Conservation (phyloP, 2,113 vertebrate species). For the Eleginops maclovinus region DNA sequence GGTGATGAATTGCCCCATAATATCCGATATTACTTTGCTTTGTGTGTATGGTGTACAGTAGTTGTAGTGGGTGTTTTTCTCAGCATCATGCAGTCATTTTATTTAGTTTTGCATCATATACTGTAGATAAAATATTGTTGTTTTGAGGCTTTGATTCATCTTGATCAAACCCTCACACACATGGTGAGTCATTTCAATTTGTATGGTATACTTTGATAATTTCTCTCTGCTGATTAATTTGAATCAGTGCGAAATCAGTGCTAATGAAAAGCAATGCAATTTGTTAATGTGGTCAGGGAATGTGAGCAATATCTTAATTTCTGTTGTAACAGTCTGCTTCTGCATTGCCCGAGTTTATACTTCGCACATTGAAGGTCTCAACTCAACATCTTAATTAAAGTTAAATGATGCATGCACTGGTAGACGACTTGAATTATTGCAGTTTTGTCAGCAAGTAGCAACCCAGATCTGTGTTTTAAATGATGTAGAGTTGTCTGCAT, state of each 20-base stretch:
- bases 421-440: conserved; percentile 26
- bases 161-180: background rate
- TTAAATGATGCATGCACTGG: conserved; percentile 48
- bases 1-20: conserved; percentile 28
- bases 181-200: background rate
- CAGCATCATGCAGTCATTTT: conserved; percentile 9
- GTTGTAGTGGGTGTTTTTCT: background rate
- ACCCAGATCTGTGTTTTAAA: conserved; percentile 1
- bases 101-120: conserved; percentile 26
- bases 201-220: background rate
- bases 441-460: conserved; percentile 14
- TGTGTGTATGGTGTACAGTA: conserved; percentile 3
- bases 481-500: background rate
- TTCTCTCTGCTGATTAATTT: conserved; percentile 35
- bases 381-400: conserved; percentile 60
- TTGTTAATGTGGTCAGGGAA: background rate
- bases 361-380: conserved; percentile 31
- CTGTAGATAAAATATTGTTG: conserved; percentile 33
- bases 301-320: conserved; percentile 16
- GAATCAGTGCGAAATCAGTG: background rate
- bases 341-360: background rate
- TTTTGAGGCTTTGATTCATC: background rate
- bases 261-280: conserved; percentile 13
- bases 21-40: background rate
- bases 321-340: background rate